These are phyloP conservation scores for Phymatocera aterrima DNA, from an alignment of 2,888 invertebrate genomes.

Conservation along the genomic window DNA sequence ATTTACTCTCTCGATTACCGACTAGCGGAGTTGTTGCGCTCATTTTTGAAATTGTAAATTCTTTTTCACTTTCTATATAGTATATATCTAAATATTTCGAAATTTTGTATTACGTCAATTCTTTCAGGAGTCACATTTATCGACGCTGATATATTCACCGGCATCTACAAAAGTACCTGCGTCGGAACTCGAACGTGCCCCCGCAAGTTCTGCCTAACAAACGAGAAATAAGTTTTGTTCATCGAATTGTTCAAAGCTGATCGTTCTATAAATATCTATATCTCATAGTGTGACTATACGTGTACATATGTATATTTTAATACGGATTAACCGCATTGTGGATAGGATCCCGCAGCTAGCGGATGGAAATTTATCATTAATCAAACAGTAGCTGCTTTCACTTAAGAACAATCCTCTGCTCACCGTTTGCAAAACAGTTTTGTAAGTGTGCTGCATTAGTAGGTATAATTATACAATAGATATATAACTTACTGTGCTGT, in stretches of 20 bases:
- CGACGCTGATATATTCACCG: no score
- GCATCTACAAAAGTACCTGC: no score
- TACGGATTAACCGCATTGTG: constrained; percentile 1
- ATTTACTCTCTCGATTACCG: not conserved
- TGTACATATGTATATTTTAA: not conserved
- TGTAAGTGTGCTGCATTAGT: not conserved
- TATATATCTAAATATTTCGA: no score
- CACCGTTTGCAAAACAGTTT: not conserved
- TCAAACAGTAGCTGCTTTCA: not conserved
- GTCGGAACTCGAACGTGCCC: not conserved
- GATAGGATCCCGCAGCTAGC: not conserved
- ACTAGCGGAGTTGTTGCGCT: constrained; percentile 7
- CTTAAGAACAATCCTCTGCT: not conserved
- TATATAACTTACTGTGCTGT: no score
- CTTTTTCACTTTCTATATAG: no score
- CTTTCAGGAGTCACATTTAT: no score
- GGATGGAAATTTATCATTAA: constrained; percentile 1
- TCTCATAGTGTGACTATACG: no score
- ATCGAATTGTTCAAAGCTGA: not conserved
- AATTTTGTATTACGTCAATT: no score
- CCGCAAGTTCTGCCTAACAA: not conserved
- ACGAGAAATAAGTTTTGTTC: not conserved
- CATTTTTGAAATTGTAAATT: no score
- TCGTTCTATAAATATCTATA: not conserved
- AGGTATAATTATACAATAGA: no score